These are phyloP conservation scores for Marmota monax DNA, from an alignment of 2,113 vertebrate species.

Conservation along the genomic window DNA sequence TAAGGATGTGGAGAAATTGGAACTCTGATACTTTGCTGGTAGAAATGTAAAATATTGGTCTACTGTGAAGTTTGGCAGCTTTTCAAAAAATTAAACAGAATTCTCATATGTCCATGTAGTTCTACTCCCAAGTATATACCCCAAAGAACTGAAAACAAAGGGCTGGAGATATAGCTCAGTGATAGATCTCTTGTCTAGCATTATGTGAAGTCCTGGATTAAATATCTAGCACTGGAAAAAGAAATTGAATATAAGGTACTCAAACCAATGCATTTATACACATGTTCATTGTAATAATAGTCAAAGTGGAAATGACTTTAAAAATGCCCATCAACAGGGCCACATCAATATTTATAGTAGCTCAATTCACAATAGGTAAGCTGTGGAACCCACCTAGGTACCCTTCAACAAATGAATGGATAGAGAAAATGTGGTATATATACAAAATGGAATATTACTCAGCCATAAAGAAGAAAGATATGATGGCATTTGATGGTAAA, in stretches of 20 bases:
- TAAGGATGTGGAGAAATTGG: background rate
- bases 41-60: background rate
- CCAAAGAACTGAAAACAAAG: background rate
- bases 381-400: too few relatives aligned
- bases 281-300: background rate
- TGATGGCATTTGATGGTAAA: too few relatives aligned
- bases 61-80: background rate
- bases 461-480: too few relatives aligned
- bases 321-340: background rate
- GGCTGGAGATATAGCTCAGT: background rate
- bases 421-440: too few relatives aligned
- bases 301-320: background rate
- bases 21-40: too few relatives aligned
- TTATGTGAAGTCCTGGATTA: background rate
- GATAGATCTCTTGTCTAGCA: background rate
- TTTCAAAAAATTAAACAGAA: constrained; percentile 9
- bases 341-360: too few relatives aligned
- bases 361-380: too few relatives aligned
- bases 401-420: too few relatives aligned
- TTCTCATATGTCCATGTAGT: background rate
- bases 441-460: too few relatives aligned
- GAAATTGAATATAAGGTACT: background rate
- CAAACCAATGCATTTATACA: too few relatives aligned
- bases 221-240: background rate
- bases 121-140: background rate